Evolutionary conservation across 2,113 vertebrate species (phyloP).

Genomic region (Carlito syrichta): DNA sequence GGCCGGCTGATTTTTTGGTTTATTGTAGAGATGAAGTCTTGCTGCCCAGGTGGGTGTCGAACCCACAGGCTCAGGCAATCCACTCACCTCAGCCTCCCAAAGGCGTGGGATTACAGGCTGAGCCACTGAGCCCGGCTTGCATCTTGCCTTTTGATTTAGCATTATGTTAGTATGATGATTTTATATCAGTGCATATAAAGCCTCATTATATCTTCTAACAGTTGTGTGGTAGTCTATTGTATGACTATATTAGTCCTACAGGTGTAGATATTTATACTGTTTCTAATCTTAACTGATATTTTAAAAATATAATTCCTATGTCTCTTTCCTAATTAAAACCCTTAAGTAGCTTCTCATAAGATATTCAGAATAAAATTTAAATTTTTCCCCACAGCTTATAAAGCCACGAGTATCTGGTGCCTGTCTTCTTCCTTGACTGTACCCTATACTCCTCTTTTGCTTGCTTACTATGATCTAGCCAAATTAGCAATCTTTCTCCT

Average conservation of each 20-base stretch:
- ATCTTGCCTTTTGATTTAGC: background rate
- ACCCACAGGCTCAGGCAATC: too few species aligned
- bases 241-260: background rate
- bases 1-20: too few species aligned
- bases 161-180: background rate
- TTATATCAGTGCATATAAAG: background rate
- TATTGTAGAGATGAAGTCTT: too few species aligned
- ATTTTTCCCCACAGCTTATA: background rate
- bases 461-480: background rate
- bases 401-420: background rate
- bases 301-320: background rate
- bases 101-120: too few species aligned
- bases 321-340: background rate
- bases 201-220: background rate
- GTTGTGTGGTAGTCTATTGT: background rate
- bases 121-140: too few species aligned
- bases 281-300: background rate
- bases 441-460: background rate
- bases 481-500: background rate
- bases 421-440: background rate
- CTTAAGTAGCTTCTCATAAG: background rate
- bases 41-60: too few species aligned
- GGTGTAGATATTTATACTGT: background rate
- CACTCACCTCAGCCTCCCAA: too few species aligned
- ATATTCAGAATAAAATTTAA: background rate